Conservation (phyloP, 2,113 vertebrate genomes). For the Scomber scombrus region DNA sequence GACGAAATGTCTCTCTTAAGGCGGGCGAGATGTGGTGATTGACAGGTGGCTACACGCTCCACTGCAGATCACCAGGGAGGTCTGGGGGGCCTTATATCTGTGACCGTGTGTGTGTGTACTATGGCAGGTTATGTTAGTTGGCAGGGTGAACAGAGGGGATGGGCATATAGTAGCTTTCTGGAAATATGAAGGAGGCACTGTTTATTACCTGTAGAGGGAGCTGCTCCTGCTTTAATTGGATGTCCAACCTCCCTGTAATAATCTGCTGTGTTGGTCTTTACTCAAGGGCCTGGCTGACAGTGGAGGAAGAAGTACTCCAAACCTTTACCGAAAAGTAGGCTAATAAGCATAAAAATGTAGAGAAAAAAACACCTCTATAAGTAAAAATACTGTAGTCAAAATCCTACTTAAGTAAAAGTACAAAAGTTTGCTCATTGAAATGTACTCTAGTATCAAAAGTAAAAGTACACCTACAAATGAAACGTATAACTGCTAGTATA, state of each 20-base stretch:
- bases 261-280: background rate
- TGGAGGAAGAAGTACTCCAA: background rate
- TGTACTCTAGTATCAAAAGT: background rate
- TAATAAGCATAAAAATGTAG: background rate
- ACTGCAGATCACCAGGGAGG: constrained; percentile 79
- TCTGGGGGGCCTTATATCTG: constrained; percentile 69
- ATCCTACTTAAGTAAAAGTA: background rate
- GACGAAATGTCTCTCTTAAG: constrained; percentile 85
- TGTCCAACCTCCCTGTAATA: constrained; percentile 11
- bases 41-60: constrained; percentile 85
- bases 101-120: constrained; percentile 57
- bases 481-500: background rate
- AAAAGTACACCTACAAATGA: background rate
- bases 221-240: constrained; percentile 42
- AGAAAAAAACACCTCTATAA: background rate
- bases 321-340: background rate
- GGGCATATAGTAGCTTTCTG: constrained; percentile 20
- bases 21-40: constrained; percentile 76
- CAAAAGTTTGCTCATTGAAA: background rate
- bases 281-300: background rate
- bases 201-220: constrained; percentile 73
- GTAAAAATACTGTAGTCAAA: background rate
- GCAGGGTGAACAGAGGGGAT: constrained; percentile 33
- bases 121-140: constrained; percentile 39
- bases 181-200: constrained; percentile 22